Evolutionary conservation across 2,797 vertebrate species (phyloP).

Genomic region (Avahi laniger): DNA sequence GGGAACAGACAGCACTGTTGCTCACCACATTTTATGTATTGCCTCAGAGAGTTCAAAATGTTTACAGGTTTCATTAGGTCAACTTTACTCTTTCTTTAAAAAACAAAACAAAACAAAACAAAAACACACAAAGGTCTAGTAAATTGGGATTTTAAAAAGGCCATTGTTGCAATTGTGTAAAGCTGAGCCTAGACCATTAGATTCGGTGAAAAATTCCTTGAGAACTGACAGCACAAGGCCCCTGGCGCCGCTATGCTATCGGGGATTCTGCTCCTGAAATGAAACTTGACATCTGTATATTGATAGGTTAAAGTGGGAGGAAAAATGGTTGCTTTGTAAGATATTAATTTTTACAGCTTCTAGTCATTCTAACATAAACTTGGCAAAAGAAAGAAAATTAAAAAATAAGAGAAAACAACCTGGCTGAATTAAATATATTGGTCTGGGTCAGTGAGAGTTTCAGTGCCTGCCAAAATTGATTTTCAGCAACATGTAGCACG

Average conservation of each 20-base stretch:
- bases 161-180: slow-evolving; percentile 45
- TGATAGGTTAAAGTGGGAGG: not conserved
- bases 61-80: slow-evolving; percentile 62
- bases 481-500: not conserved
- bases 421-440: not conserved
- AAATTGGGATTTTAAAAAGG: not conserved
- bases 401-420: not conserved
- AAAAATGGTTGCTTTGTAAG: not conserved
- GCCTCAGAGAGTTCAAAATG: slow-evolving; percentile 4
- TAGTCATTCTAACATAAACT: slow-evolving; percentile 40
- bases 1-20: slow-evolving; percentile 48
- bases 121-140: not conserved
- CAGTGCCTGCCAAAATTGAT: not conserved
- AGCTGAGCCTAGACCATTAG: slow-evolving; percentile 65
- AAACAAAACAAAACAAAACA: not conserved
- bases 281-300: not conserved
- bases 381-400: not conserved
- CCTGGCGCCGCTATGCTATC: slow-evolving; percentile 36
- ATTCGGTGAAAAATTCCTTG: slow-evolving; percentile 65
- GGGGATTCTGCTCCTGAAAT: slow-evolving; percentile 40
- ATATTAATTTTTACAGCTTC: slow-evolving; percentile 38
- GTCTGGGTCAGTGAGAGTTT: not conserved
- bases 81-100: slow-evolving; percentile 59
- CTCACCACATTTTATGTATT: slow-evolving; percentile 44
- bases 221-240: not conserved